Evolutionary conservation across 1,140 invertebrate genomes (phyloP).

Genomic region (Drosophila suzukii): DNA sequence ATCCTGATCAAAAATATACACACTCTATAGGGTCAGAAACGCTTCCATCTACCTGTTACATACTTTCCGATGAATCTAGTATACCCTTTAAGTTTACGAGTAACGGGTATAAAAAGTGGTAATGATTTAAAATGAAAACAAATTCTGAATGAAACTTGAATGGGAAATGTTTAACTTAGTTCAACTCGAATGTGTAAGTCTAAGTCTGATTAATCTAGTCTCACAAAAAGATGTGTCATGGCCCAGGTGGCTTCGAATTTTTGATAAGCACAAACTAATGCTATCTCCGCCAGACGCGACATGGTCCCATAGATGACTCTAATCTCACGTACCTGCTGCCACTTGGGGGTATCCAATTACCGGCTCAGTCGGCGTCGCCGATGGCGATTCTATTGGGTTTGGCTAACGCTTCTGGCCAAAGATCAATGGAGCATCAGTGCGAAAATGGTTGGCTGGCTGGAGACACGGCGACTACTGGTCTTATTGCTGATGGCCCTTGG

Average conservation of each 20-base stretch:
- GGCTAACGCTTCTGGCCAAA: conserved; percentile 34
- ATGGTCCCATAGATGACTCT: conserved; percentile 43
- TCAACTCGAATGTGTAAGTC: conserved; percentile 5
- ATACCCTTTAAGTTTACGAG: too few species aligned
- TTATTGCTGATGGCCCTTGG: conserved; percentile 27
- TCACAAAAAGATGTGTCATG: conserved; percentile 60
- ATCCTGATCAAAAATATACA: too few species aligned
- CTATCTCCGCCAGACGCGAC: conserved; percentile 65
- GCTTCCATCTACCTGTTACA: too few species aligned
- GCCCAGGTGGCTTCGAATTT: conserved; percentile 2
- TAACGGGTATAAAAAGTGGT: neutral
- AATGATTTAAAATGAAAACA: neutral
- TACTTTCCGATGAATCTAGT: too few species aligned
- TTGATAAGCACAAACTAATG: conserved; percentile 59
- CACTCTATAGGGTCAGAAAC: too few species aligned
- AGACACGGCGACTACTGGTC: conserved; percentile 40
- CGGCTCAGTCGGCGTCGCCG: conserved; percentile 15
- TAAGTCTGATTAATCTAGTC: conserved; percentile 7
- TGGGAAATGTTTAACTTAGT: conserved; percentile 1
- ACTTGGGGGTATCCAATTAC: conserved; percentile 42
- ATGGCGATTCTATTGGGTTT: conserved; percentile 49
- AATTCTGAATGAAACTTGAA: conserved; percentile 12
- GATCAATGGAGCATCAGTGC: conserved; percentile 60
- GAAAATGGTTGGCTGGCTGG: conserved; percentile 57
- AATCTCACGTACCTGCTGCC: conserved; percentile 66